A percentile compares a stretch with the other conserved stretches of the same genome.
These are phyloP conservation scores for Ellobium chinense DNA, from an alignment of 2,888 invertebrate species.

Conservation along the genomic window DNA sequence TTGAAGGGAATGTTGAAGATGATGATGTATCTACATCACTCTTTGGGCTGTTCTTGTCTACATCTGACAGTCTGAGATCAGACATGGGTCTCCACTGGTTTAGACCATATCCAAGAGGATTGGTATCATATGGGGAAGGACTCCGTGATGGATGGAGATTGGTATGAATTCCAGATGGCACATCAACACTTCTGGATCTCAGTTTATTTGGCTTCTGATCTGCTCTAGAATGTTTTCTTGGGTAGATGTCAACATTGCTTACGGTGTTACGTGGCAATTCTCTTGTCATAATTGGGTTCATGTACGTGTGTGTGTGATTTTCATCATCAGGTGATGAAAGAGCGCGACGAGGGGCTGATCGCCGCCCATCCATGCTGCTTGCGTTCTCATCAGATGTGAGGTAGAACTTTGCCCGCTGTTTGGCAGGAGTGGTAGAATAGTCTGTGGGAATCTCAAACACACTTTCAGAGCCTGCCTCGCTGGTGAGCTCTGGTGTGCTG, in stretches of 20 bases:
- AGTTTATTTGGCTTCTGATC: neutral
- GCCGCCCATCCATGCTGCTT: neutral
- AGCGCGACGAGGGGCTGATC: neutral
- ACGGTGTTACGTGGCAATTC: neutral
- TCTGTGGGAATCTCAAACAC: neutral
- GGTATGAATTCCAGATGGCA: neutral
- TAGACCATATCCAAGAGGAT: neutral
- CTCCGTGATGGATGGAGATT: no score
- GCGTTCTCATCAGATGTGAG: slow-evolving; percentile 4
- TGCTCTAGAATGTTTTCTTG: neutral
- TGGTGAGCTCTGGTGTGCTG: neutral
- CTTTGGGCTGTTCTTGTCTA: neutral
- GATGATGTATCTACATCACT: neutral
- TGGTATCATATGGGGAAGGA: neutral
- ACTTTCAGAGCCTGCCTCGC: neutral
- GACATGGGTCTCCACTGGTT: slow-evolving; percentile 17
- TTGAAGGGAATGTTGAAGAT: neutral
- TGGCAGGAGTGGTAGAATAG: neutral
- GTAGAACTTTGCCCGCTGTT: neutral
- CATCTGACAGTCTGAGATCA: slow-evolving; percentile 8
- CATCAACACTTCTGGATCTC: neutral
- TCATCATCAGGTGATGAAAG: neutral
- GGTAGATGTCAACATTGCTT: neutral
- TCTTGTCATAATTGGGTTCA: neutral
- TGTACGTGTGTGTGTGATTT: neutral